Evolutionary conservation across 2,113 vertebrate genomes (phyloP), one percentile per base, ranked within the genome.

Genomic region (Chelonoidis abingdonii): DNA sequence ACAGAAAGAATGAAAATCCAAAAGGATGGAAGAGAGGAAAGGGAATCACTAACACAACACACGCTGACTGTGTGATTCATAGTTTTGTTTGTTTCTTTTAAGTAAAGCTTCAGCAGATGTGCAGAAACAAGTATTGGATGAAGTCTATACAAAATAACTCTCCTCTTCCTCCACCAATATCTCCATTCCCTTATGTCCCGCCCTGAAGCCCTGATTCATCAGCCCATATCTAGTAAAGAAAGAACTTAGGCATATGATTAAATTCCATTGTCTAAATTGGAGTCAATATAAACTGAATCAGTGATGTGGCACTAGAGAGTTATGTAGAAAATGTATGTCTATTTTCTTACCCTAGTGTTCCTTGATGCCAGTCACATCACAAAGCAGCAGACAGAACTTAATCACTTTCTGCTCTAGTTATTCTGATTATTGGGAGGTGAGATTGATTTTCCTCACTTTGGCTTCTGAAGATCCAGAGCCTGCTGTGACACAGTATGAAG

Each of bases 381-480:
- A 93, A 10, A 92, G 5, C 10, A 88, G 3, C 2, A 75, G 24
- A 2, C 8, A 92, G 62, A 3, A 12, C 53, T 78, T 75, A 81
- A 89, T 78, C 1, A 0, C 59, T 87, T 93, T 89, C 87, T 84
- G 88, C 81, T 92, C 19, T 81, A 85, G 52, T 56, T 92, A 78
- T 31, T 75, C 59, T 49, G 53, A 31, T n/a, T 90, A 11, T 47
- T 88, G 85, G 72, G 44, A 93, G 86, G 1, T 59, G 41, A 84
- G 44, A 83, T 56, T 88, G 83, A 59, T 87, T 95, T 96, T 89
- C 22, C 19, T 80, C 53, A 72, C 76, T 96, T 89, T 86, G 80
- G 69, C 38, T 76, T 19, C 35, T 29, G 31, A 92, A 83, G 82
- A 69, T 94, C 47, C 19, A 88, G n/a, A 80, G 53, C 38, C 50